A percentile compares a stretch with the other conserved stretches of the same genome.
Conservation (phyloP, 2,797 vertebrate genomes). For the Gymnodraco acuticeps region DNA sequence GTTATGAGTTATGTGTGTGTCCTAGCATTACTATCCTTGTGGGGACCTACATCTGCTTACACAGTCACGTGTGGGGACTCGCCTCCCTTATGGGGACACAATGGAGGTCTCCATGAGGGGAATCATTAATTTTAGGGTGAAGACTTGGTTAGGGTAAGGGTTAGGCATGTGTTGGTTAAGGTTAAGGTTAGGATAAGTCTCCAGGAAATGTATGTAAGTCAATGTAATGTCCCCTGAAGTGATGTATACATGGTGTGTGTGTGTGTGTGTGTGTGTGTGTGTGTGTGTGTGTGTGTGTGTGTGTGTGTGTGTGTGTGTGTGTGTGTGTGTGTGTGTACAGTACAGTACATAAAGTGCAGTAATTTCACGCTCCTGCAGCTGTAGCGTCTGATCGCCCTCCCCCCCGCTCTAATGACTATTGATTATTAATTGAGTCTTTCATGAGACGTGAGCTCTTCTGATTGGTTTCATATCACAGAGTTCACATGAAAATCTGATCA, state of each 20-base stretch:
- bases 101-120: no score
- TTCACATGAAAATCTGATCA: slow-evolving; percentile 57
- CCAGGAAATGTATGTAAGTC: no score
- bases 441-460: slow-evolving; percentile 51
- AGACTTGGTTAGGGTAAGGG: no score
- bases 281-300: slow-evolving; percentile 18
- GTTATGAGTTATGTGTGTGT: not conserved
- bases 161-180: no score
- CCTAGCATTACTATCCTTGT: no score
- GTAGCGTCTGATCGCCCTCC: slow-evolving; percentile 39
- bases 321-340: slow-evolving; percentile 21
- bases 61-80: no score
- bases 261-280: slow-evolving; percentile 8
- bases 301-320: slow-evolving; percentile 16
- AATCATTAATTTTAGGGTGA: no score
- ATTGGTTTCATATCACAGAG: slow-evolving; percentile 68
- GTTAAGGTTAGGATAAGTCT: no score
- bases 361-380: slow-evolving; percentile 74
- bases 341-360: slow-evolving; percentile 44
- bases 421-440: slow-evolving; percentile 77
- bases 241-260: no score
- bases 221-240: no score
- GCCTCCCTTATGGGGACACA: no score
- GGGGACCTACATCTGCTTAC: no score
- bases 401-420: slow-evolving; percentile 66